Evolutionary conservation across 2,113 vertebrate species (phyloP).

Genomic region (Entelurus aequoreus): DNA sequence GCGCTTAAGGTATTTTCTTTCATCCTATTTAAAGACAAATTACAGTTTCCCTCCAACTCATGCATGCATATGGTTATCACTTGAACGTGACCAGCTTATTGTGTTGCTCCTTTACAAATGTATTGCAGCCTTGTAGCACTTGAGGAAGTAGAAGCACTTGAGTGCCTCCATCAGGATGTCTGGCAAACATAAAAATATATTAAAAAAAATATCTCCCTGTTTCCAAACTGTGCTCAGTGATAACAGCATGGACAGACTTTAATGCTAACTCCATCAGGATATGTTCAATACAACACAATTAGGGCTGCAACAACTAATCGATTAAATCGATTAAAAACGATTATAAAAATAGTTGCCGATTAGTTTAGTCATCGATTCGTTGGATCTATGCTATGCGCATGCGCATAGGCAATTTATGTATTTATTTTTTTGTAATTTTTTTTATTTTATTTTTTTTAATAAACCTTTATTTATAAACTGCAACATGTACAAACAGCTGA

Average conservation of each 20-base stretch:
- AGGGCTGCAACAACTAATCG: no score
- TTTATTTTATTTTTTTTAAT: no score
- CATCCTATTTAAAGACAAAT: conserved; percentile 17
- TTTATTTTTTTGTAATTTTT: no score
- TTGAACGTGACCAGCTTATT: conserved; percentile 11
- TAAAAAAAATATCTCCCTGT: not conserved
- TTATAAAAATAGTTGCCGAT: no score
- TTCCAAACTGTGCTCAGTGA: conserved; percentile 3
- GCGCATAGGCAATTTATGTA: no score
- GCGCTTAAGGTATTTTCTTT: conserved; percentile 82
- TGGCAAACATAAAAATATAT: conserved; percentile 21
- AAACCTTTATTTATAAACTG: no score
- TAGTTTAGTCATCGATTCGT: no score
- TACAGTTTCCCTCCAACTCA: conserved; percentile 10
- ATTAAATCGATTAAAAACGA: no score
- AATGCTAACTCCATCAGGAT: no score
- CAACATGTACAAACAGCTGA: no score
- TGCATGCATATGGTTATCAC: not conserved
- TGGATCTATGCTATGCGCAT: no score
- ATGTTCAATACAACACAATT: no score
- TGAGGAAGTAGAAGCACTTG: conserved; percentile 17
- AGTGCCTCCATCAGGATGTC: conserved; percentile 44
- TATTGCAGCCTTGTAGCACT: not conserved
- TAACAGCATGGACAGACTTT: not conserved
- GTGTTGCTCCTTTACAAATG: conserved; percentile 4